phyloP scores from a whole-genome alignment of 2,797 vertebrate genomes.

The Galaxias olidus region DNA sequence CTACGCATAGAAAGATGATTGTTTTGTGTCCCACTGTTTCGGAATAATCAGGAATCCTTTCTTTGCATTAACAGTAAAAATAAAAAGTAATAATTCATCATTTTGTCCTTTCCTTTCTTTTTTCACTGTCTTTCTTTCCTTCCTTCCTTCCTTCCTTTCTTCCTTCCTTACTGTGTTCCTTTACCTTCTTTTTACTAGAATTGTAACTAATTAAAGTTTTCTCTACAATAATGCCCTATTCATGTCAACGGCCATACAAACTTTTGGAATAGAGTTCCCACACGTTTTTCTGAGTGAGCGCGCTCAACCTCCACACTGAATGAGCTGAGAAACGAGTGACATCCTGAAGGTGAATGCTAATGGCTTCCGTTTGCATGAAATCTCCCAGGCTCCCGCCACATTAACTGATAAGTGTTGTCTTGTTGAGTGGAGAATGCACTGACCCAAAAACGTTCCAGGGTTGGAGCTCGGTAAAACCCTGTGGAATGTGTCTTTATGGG shows the following conservation, averaged over 20 bases:
- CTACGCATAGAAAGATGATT: too few species aligned
- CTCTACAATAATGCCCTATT: too few species aligned
- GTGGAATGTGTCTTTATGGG: conserved; percentile 15
- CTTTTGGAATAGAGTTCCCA: too few species aligned
- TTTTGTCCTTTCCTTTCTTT: background rate
- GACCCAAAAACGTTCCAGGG: conserved; percentile 31
- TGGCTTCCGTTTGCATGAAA: conserved; percentile 31
- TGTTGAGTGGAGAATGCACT: conserved; percentile 26
- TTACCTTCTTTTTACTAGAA: conserved; percentile 21
- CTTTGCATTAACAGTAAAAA: background rate
- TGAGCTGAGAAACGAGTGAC: conserved; percentile 27
- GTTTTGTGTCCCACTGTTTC: background rate
- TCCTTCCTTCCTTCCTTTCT: conserved; percentile 15
- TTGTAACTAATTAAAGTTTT: conserved; percentile 1
- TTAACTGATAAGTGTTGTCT: conserved; percentile 31
- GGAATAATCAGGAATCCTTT: background rate
- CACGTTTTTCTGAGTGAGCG: too few species aligned
- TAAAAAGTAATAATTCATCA: background rate
- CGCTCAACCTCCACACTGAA: too few species aligned
- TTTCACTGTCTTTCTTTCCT: conserved; percentile 19
- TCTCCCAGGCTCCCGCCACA: conserved; percentile 20
- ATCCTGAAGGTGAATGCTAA: background rate
- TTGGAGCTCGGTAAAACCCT: conserved; percentile 9
- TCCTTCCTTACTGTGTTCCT: conserved; percentile 5
- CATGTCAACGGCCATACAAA: too few species aligned